Conservation (phyloP, 1,140 invertebrate species). For the Lineus longissimus region DNA sequence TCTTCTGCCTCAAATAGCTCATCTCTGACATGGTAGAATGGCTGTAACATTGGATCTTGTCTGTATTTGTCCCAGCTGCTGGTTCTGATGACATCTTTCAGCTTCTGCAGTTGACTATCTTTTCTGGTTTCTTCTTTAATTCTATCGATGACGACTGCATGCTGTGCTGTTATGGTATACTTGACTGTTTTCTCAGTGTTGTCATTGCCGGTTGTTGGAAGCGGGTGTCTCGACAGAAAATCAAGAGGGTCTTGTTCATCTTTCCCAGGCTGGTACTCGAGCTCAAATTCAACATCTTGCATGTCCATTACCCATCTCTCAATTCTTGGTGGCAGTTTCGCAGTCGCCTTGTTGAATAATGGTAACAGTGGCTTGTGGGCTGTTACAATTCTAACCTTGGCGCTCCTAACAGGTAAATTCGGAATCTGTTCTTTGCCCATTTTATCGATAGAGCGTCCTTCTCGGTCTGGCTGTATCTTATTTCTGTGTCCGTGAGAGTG, state of each 20-base stretch:
- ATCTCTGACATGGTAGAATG: too few relatives aligned
- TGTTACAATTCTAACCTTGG: constrained; percentile 21
- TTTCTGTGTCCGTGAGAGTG: constrained; percentile 43
- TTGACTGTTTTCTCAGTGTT: background rate
- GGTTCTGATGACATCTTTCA: background rate
- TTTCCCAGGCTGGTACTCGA: constrained; percentile 16
- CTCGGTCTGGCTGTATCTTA: constrained; percentile 50
- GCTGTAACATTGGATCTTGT: background rate
- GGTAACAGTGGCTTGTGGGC: constrained; percentile 4
- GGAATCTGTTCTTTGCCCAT: constrained; percentile 24
- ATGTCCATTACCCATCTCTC: constrained; percentile 17
- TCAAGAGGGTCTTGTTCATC: constrained; percentile 1
- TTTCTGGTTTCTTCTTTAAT: background rate
- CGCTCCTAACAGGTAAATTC: constrained; percentile 30
- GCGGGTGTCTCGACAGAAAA: background rate
- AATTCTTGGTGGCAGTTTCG: background rate
- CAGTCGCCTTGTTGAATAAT: background rate
- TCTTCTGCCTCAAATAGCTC: too few relatives aligned
- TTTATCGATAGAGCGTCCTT: constrained; percentile 40
- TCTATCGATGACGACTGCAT: background rate
- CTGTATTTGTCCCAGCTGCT: background rate
- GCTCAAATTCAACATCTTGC: constrained; percentile 18
- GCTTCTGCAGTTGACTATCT: background rate
- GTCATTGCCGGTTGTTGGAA: background rate
- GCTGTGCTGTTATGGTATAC: background rate